Evolutionary conservation across 35 echinoderm and acorn worm genomes (phyloP), one percentile per base, ranked within the genome.

Genomic region (Lytechinus pictus): DNA sequence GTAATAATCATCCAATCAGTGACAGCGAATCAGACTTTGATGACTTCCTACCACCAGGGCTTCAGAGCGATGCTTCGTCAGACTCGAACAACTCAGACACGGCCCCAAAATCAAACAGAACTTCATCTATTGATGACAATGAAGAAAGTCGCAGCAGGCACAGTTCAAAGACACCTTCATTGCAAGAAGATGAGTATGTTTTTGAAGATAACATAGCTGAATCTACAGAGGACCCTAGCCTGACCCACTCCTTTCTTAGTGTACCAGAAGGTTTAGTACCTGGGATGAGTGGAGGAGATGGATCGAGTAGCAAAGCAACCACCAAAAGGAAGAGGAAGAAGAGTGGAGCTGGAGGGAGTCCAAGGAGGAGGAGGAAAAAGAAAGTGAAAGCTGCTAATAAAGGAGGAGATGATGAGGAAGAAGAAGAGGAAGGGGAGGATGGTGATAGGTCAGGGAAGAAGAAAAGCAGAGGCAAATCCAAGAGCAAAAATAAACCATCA

Each of bases 231-330:
- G 66, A 56, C 27, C 10, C 66, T 87, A 27, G 7, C 44, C 27
- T 96, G 10, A 96, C 96, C 13, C 61, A 51, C 44, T 96, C 96
- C 24, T 96, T 96, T 58, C 92, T 96, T 13, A 96, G 96, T 24
- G 55, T 96, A 3, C 96, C 96, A 9, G 96, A 94, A 61, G 86
- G 86, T 95, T 29, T 95, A 9, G 86, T 54, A 89, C 71, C 71
- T 28, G 66, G 29, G 10, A 87, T 52, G 55, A 86, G 29, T 11
- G 33, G 27, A 28, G 56, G 56, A 29, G 55, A 24, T 60, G 89
- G 87, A 90, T 52, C 54, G 1, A 6, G 52, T 53, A 96, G 53
- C 54, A 96, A 96, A 57, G 61, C 71, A 66, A 90, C 53, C 57
- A 53, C 56, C 14, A 96, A 96, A 87, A 95, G 94, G 61, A 95